These are phyloP conservation scores for Phenganax stokvisi DNA, from an alignment of 92 coral and sea anemone genomes.

Conservation along the genomic window DNA sequence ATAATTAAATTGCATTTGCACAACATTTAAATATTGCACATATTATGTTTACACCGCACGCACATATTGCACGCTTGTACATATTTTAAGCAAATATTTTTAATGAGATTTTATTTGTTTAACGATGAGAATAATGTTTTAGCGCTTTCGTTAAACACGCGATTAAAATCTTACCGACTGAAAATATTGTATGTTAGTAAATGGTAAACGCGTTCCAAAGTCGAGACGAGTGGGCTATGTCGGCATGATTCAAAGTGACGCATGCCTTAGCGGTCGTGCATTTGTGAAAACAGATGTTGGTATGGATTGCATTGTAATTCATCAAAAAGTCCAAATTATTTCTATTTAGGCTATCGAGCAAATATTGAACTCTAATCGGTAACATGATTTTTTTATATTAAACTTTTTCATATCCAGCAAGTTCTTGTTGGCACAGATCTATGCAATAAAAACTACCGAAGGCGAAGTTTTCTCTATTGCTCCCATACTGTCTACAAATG, in stretches of 20 bases:
- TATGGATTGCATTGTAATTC: constrained; percentile 7
- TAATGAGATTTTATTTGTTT: constrained; percentile 20
- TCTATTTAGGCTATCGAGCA: constrained; percentile 6
- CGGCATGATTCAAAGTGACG: constrained; percentile 39
- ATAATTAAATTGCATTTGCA: constrained; percentile 32
- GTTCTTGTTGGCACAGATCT: neutral
- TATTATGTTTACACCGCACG: neutral
- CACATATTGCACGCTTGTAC: neutral
- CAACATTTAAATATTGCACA: neutral
- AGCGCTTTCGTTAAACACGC: neutral
- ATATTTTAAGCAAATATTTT: neutral
- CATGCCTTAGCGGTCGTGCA: constrained; percentile 37
- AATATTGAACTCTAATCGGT: neutral
- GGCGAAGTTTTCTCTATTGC: neutral
- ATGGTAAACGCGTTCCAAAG: constrained; percentile 37
- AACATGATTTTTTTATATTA: neutral
- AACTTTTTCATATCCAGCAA: neutral
- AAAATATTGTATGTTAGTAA: constrained; percentile 8
- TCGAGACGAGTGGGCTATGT: constrained; percentile 44
- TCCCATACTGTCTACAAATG: constrained; percentile 23
- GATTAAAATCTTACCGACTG: constrained; percentile 14
- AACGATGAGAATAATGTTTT: neutral
- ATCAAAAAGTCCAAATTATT: neutral
- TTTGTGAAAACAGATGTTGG: constrained; percentile 41
- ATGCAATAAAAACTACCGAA: neutral